A percentile compares a stretch with the other conserved stretches of the same genome.
phyloP scores from a whole-genome alignment of 2,113 vertebrate genomes.

The Arothron firmamentum region DNA sequence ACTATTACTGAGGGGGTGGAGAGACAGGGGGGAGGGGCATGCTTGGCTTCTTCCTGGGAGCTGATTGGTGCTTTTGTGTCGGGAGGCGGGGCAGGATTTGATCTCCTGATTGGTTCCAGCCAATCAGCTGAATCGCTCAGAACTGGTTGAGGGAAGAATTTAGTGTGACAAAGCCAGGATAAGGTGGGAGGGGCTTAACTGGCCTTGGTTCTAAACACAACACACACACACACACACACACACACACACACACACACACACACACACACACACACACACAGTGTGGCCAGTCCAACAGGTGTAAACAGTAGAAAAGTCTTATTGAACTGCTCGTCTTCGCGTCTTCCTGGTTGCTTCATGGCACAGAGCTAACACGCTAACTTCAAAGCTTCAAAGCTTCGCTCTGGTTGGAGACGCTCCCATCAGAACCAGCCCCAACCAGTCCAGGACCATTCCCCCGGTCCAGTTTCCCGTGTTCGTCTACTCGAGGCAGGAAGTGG shows the following conservation, averaged over 20 bases:
- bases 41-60: constrained; percentile 58
- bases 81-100: constrained; percentile 16
- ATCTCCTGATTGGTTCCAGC: constrained; percentile 71
- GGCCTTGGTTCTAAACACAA: constrained; percentile 51
- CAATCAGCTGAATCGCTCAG: constrained; percentile 61
- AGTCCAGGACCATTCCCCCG: too few species aligned
- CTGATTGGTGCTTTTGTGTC: constrained; percentile 38
- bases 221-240: constrained; percentile 23
- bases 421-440: constrained; percentile 9
- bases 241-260: constrained; percentile 37
- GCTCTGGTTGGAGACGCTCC: constrained; percentile 41
- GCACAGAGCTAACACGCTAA: constrained; percentile 51
- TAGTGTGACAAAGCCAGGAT: constrained; percentile 31
- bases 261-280: constrained; percentile 56
- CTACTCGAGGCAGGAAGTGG: not conserved
- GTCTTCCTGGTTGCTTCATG: constrained; percentile 44
- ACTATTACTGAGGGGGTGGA: constrained; percentile 48
- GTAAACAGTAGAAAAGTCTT: constrained; percentile 71
- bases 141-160: constrained; percentile 34
- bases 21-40: constrained; percentile 43
- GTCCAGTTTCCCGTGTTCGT: not conserved
- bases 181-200: constrained; percentile 55
- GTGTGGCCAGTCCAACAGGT: constrained; percentile 69
- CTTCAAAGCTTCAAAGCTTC: constrained; percentile 17
- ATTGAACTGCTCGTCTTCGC: constrained; percentile 56